A percentile compares a stretch with the other conserved stretches of the same genome.
These are phyloP conservation scores for Erpornis zantholeuca DNA, from an alignment of 2,113 vertebrate species.

Conservation along the genomic window DNA sequence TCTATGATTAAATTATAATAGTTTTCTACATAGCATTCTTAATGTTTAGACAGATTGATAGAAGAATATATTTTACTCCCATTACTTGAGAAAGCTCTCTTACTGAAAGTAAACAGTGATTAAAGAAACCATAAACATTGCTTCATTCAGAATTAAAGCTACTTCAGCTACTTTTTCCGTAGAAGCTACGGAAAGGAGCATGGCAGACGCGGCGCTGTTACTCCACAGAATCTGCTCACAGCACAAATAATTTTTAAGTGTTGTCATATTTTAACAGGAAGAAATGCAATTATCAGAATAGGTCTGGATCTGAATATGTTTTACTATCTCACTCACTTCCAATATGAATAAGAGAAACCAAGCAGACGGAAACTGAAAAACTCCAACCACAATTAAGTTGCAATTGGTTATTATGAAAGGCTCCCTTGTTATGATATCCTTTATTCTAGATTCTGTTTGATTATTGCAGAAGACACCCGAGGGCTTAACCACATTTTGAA, in stretches of 20 bases:
- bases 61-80: background rate
- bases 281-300: background rate
- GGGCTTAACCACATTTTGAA: background rate
- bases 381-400: background rate
- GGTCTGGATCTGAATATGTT: background rate
- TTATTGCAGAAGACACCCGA: background rate
- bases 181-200: background rate
- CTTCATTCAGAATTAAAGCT: background rate
- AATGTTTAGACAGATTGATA: background rate
- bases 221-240: background rate
- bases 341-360: background rate
- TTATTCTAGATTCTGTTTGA: background rate
- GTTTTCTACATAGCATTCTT: conserved; percentile 13
- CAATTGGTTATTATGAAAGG: conserved; percentile 2
- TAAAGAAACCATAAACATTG: conserved; percentile 34
- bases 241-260: background rate
- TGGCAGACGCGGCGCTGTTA: background rate
- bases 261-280: background rate
- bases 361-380: background rate
- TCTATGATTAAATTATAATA: conserved; percentile 2
- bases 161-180: background rate
- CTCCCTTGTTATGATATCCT: background rate
- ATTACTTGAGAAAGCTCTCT: conserved; percentile 22
- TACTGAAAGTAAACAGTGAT: conserved; percentile 50
- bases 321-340: background rate